Conservation (phyloP, 2,113 vertebrate species). For the Macheiramphus alcinus region DNA sequence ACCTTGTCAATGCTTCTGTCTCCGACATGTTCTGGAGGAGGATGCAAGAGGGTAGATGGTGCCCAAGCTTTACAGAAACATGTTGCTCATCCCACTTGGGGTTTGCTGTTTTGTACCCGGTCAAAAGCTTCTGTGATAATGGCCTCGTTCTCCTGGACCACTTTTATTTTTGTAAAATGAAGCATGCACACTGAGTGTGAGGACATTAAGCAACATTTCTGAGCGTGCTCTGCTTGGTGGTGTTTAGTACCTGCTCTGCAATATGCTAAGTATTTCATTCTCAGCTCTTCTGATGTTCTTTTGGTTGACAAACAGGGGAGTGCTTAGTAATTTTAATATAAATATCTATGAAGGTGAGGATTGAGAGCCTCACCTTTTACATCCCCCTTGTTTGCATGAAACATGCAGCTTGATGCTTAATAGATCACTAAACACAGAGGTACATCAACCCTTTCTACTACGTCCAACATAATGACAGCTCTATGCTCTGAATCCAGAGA, state of each 20-base stretch:
- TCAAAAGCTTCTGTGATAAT: not conserved
- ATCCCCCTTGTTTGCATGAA: not conserved
- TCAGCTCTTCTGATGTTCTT: not conserved
- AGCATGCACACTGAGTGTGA: conserved; percentile 5
- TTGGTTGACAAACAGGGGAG: not conserved
- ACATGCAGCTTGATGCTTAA: not conserved
- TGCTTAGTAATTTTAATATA: not conserved
- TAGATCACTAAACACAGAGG: not conserved
- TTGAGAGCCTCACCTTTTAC: not conserved
- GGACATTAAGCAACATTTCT: not conserved
- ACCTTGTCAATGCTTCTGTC: not conserved
- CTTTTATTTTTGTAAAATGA: not conserved
- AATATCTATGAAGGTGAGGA: not conserved
- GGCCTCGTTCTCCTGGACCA: not conserved
- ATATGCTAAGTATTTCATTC: not conserved
- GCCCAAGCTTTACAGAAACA: not conserved
- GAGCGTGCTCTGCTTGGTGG: not conserved
- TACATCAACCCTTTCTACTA: not conserved
- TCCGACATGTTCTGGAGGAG: not conserved
- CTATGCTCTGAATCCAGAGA: not conserved
- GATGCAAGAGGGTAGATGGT: not conserved
- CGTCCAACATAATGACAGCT: not conserved
- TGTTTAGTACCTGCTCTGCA: not conserved
- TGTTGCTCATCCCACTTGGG: not conserved
- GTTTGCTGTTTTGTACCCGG: not conserved